These are phyloP conservation scores for Strigamia maritima DNA, from an alignment of 2,888 invertebrate species.

Conservation along the genomic window DNA sequence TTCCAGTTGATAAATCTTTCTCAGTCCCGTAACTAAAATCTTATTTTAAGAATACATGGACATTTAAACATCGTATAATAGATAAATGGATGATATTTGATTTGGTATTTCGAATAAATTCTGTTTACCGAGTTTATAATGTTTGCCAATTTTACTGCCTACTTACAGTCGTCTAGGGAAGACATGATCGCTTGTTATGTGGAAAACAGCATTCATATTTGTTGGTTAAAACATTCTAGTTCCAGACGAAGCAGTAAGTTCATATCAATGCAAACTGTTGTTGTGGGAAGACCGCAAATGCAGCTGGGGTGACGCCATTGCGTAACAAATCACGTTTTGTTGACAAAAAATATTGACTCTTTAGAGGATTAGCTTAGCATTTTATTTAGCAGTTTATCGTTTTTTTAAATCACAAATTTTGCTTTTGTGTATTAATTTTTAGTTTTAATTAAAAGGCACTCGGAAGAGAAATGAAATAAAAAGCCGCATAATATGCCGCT, in stretches of 20 bases:
- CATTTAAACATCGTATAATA: neutral
- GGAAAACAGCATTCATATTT: constrained; percentile 6
- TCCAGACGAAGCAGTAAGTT: neutral
- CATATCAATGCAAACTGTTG: neutral
- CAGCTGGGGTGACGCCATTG: neutral
- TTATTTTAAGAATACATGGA: neutral
- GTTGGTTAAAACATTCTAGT: neutral
- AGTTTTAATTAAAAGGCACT: too few species aligned
- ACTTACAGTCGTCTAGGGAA: constrained; percentile 25
- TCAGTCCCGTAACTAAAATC: neutral
- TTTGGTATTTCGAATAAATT: neutral
- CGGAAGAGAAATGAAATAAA: too few species aligned
- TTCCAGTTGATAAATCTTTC: neutral
- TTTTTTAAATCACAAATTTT: neutral
- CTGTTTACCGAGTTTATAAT: neutral
- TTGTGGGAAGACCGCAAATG: neutral
- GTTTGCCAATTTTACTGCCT: neutral
- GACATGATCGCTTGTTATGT: neutral
- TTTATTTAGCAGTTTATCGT: neutral
- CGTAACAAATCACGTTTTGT: neutral
- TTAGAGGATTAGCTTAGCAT: neutral
- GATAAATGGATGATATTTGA: neutral
- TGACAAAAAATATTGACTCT: neutral
- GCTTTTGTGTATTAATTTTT: too few species aligned
- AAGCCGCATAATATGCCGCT: neutral